Evolutionary conservation across 2,888 invertebrate genomes (phyloP), one percentile per base, ranked within the genome.

Genomic region (Lochmaea crataegi): DNA sequence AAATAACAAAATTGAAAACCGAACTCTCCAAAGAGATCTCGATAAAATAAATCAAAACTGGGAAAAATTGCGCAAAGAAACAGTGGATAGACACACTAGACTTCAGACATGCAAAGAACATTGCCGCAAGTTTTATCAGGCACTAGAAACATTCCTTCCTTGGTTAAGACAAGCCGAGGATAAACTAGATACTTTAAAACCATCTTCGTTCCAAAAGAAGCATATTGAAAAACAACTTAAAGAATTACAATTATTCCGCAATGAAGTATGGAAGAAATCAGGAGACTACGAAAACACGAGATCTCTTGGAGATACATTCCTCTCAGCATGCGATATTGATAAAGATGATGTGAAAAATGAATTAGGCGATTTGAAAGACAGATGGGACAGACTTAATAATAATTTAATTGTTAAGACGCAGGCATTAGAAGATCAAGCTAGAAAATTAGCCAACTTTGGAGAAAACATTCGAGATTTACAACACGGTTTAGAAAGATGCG

Each of bases 301-400:
- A 83, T 92, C 93, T 0, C 88, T 95, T 3, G 97, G 97, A 0
- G 96, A 97, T 82, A 93, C 95, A 0, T 95, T 98, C 89, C 90
- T 97, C 66, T 91, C 92, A 0, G 91, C 94, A 63, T 97, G 97
- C 80, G 97, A 98, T 84, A 92, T 94, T 66, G 97, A 98, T 83
- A 96, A 97, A 84, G 96, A 97, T 64, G 91, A 94, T 2, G 94
- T 98, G 1, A 93, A 95, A 83, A 92, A 91, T 56, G 94, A 96
- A 83, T 88, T 98, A 5, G 91, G 93, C 78, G 90, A 91, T 79
- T 91, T 97, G 86, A 96, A 94, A 86, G 93, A 93, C 77, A 90
- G 96, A 79, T 98, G 98, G 98, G 96, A 98, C 83, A 92, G 92
- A 81, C 89, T 98, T 10, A 96, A 96, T 86, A 95, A 95, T 82